These are phyloP conservation scores for Notiomystis cincta DNA, from an alignment of 2,113 vertebrate species.

Conservation along the genomic window DNA sequence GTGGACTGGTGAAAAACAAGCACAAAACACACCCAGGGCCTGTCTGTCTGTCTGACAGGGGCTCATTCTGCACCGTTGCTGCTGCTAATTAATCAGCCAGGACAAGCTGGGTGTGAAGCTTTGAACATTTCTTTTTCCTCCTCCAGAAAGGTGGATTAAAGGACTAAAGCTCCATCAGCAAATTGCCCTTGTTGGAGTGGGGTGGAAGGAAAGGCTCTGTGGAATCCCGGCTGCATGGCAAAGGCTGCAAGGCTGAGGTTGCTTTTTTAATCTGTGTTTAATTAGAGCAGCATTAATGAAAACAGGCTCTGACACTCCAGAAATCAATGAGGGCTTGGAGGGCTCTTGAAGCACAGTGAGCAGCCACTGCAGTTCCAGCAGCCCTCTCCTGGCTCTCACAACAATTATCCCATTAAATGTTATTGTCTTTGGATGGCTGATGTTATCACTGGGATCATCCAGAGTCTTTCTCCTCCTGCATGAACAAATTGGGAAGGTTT, in stretches of 20 bases:
- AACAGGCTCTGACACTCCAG: background rate
- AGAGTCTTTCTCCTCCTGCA: background rate
- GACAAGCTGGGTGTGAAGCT: background rate
- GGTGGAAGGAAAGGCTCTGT: background rate
- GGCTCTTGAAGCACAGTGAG: background rate
- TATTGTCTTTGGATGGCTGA: background rate
- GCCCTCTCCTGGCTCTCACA: background rate
- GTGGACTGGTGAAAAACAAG: background rate
- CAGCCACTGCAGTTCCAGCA: background rate
- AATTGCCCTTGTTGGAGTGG: background rate
- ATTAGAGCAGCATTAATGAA: constrained; percentile 21
- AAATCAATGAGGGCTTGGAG: background rate
- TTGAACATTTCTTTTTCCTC: background rate
- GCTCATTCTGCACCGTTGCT: background rate
- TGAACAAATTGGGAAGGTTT: background rate
- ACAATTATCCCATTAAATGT: background rate
- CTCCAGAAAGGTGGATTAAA: constrained; percentile 3
- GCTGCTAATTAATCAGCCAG: background rate
- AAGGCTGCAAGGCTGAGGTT: background rate
- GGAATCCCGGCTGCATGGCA: background rate
- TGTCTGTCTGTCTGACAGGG: background rate
- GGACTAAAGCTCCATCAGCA: background rate
- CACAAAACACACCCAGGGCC: background rate
- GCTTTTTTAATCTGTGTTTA: background rate
- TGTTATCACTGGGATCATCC: background rate